Evolutionary conservation across 1,140 invertebrate species (phyloP).

Genomic region (Drosophila santomea): DNA sequence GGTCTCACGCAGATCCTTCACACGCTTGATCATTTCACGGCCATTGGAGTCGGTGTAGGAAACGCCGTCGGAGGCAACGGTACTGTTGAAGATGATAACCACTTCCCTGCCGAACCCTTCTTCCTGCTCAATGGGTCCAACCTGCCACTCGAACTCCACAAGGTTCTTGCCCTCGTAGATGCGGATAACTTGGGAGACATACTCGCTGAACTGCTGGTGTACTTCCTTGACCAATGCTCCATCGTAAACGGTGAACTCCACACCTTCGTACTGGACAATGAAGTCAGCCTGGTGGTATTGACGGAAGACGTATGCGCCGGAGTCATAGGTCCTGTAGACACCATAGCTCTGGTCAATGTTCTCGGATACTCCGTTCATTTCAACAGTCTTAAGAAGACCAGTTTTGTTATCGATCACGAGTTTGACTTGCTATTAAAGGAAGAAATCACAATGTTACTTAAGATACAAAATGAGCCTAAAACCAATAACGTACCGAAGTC

Average conservation of each 20-base stretch:
- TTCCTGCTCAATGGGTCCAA: constrained; percentile 95
- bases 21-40: constrained; percentile 92
- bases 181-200: constrained; percentile 92
- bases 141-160: constrained; percentile 95
- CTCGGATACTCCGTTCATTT: constrained; percentile 84
- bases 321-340: constrained; percentile 91
- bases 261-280: constrained; percentile 85
- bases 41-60: constrained; percentile 99
- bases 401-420: constrained; percentile 45
- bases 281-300: constrained; percentile 86
- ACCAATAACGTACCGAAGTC: constrained; percentile 46
- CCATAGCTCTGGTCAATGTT: constrained; percentile 88
- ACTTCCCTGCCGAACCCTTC: constrained; percentile 93
- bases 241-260: constrained; percentile 84
- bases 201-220: constrained; percentile 90
- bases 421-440: constrained; percentile 43
- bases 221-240: constrained; percentile 93
- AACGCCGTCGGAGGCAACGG: constrained; percentile 87
- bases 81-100: constrained; percentile 89
- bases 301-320: constrained; percentile 95
- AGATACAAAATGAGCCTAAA: no score
- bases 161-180: constrained; percentile 89
- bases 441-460: not conserved
- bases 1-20: constrained; percentile 90
- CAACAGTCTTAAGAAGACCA: constrained; percentile 87